Evolutionary conservation across 2,113 vertebrate genomes (phyloP).

Genomic region (Ursus arctos): DNA sequence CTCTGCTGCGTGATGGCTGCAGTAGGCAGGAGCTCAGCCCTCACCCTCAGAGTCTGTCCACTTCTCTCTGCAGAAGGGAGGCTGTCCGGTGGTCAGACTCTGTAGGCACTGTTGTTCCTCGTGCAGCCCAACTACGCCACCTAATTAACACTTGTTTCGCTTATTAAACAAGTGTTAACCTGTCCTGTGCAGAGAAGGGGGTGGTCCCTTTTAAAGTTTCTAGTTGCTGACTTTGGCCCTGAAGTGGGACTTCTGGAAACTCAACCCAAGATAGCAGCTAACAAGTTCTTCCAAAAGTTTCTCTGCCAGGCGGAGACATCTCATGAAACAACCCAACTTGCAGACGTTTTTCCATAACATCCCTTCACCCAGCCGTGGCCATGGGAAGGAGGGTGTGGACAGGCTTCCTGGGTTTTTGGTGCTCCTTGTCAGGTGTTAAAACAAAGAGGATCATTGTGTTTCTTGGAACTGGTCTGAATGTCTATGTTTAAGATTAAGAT

Average conservation of each 20-base stretch:
- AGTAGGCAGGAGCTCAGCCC: not conserved
- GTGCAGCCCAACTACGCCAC: slow-evolving; percentile 46
- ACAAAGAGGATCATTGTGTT: slow-evolving; percentile 79
- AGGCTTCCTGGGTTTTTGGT: slow-evolving; percentile 27
- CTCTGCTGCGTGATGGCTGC: not conserved
- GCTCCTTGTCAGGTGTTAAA: slow-evolving; percentile 74
- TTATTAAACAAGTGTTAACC: slow-evolving; percentile 57
- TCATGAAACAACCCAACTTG: not conserved
- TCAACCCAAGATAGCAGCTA: slow-evolving; percentile 27
- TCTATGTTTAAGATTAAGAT: slow-evolving; percentile 74
- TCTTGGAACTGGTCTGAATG: slow-evolving; percentile 69
- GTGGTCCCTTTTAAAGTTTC: slow-evolving; percentile 75
- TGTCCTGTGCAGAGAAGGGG: slow-evolving; percentile 54
- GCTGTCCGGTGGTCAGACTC: not conserved
- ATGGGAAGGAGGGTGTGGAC: slow-evolving; percentile 37
- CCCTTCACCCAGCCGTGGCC: not conserved
- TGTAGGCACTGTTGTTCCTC: slow-evolving; percentile 9
- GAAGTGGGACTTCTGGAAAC: slow-evolving; percentile 58
- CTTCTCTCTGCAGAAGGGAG: not conserved
- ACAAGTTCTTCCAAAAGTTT: slow-evolving; percentile 55
- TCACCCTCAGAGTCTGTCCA: not conserved
- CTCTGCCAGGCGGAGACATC: not conserved
- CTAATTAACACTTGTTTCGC: slow-evolving; percentile 75
- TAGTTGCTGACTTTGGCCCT: slow-evolving; percentile 65
- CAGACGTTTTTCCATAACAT: not conserved